These are phyloP conservation scores for Capromys pilorides DNA, from an alignment of 2,797 vertebrate genomes.

Conservation along the genomic window DNA sequence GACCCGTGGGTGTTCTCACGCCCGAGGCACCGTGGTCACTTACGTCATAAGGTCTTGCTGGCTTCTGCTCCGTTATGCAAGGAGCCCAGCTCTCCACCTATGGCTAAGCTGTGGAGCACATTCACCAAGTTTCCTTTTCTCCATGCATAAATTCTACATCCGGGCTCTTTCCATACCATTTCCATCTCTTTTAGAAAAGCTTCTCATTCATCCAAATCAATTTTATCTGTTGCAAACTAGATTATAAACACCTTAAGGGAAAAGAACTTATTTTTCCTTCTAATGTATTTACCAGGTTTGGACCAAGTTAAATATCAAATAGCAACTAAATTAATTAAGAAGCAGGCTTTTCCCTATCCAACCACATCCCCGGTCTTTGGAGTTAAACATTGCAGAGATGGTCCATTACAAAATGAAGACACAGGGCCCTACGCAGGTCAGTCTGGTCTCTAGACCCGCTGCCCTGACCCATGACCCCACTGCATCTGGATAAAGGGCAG, in stretches of 20 bases:
- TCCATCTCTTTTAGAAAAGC: background rate
- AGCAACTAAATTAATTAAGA: slow-evolving; percentile 18
- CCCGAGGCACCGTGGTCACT: background rate
- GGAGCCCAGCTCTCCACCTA: background rate
- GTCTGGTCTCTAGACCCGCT: background rate
- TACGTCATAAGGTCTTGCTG: background rate
- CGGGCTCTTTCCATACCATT: background rate
- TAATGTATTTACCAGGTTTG: background rate
- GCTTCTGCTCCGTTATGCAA: background rate
- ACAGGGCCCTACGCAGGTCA: background rate
- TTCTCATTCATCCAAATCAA: background rate
- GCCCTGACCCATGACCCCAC: background rate
- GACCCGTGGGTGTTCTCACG: background rate
- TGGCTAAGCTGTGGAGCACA: background rate
- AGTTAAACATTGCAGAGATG: background rate
- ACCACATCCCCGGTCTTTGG: background rate
- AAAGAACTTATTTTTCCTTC: slow-evolving; percentile 25
- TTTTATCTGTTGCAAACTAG: slow-evolving; percentile 35
- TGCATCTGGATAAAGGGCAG: background rate
- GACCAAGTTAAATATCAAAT: background rate
- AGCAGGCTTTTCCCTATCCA: background rate
- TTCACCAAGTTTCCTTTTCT: background rate
- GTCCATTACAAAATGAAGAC: slow-evolving; percentile 33
- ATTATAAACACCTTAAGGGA: background rate
- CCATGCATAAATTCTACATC: background rate